Evolutionary conservation across 2,113 vertebrate genomes (phyloP).

Genomic region (Cebus imitator): DNA sequence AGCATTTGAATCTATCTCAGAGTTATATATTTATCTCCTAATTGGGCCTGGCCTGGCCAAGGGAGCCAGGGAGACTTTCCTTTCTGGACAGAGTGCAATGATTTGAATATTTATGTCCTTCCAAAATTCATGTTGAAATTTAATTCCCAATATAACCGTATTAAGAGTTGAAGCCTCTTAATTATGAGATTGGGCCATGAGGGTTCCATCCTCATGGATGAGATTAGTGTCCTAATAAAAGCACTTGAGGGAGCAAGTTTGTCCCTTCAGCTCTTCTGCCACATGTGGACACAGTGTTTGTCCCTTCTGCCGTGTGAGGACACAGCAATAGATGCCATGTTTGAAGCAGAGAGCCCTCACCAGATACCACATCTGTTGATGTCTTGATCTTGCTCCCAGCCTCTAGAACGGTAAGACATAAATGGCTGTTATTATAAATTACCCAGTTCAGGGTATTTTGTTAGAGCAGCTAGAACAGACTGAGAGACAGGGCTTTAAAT

Average conservation of each 20-base stretch:
- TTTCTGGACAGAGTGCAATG: not conserved
- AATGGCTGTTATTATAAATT: not conserved
- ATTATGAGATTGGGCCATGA: not conserved
- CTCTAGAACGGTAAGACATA: not conserved
- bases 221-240: not conserved
- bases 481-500: not conserved
- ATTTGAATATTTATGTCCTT: not conserved
- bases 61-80: not conserved
- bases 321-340: not conserved
- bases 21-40: too few species aligned
- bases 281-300: too few species aligned
- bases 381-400: not conserved
- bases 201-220: too few species aligned
- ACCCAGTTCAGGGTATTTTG: not conserved
- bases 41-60: too few species aligned
- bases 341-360: not conserved
- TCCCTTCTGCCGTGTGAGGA: not conserved
- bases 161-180: not conserved
- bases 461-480: not conserved
- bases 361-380: not conserved
- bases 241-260: too few species aligned
- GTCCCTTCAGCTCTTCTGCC: not conserved
- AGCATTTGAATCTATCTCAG: not conserved
- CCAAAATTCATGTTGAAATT: not conserved
- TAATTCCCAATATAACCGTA: not conserved